phyloP scores from a whole-genome alignment of 2,888 invertebrate genomes.

The Phyllotreta striolata region DNA sequence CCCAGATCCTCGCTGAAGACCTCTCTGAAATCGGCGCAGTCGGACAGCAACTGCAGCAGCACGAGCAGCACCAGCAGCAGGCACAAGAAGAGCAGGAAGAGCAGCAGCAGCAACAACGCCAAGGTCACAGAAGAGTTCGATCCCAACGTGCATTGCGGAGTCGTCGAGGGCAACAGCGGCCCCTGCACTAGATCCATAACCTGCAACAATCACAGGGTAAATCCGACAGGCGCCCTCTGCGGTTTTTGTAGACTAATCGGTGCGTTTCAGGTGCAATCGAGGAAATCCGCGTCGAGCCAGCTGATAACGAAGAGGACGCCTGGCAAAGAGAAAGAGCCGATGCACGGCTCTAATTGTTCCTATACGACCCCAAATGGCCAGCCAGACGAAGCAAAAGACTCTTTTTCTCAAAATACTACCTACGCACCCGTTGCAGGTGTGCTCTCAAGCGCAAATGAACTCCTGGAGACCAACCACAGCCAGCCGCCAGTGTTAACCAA shows the following conservation, averaged over 20 bases:
- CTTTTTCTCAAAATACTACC: conserved; percentile 46
- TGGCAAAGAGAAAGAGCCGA: conserved; percentile 51
- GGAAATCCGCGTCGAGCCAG: conserved; percentile 53
- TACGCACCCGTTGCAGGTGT: conserved; percentile 48
- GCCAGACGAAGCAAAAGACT: conserved; percentile 44
- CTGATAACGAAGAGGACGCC: conserved; percentile 54
- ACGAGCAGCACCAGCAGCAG: conserved; percentile 38
- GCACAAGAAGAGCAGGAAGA: conserved; percentile 40
- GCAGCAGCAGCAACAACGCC: conserved; percentile 39
- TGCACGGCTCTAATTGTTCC: conserved; percentile 43
- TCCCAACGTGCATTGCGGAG: conserved; percentile 85
- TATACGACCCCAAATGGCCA: conserved; percentile 47
- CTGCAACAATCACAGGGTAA: conserved; percentile 59
- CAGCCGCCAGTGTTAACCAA: conserved; percentile 43
- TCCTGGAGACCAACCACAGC: conserved; percentile 40
- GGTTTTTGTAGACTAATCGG: not conserved
- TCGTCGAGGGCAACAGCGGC: conserved; percentile 72
- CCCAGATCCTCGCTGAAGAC: conserved; percentile 22
- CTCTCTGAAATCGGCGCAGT: conserved; percentile 23
- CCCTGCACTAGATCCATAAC: conserved; percentile 84
- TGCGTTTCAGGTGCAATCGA: conserved; percentile 51
- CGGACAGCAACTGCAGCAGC: conserved; percentile 34
- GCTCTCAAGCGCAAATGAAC: conserved; percentile 45
- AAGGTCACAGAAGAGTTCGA: conserved; percentile 69
- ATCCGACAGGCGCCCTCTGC: conserved; percentile 14